Conservation (phyloP, 2,797 vertebrate species). For the Melanogrammus aeglefinus region DNA sequence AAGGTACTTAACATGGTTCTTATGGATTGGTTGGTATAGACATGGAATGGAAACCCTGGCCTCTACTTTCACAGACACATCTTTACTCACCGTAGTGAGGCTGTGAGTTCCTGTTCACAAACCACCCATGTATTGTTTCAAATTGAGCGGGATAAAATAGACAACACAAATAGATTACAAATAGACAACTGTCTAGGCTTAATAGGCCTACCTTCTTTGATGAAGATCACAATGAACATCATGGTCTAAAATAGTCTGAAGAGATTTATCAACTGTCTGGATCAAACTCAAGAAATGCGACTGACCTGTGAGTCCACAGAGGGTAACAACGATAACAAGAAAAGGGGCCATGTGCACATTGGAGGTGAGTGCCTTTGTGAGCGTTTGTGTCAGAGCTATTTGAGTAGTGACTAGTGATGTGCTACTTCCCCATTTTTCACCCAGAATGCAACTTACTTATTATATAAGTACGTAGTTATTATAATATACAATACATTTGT, state of each 20-base stretch:
- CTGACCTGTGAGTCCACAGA: conserved; percentile 35
- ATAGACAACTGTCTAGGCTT: background rate
- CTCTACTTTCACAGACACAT: conserved; percentile 18
- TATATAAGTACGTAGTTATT: too few species aligned
- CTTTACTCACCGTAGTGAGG: background rate
- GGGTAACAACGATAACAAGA: conserved; percentile 17
- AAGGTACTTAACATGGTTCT: conserved; percentile 27
- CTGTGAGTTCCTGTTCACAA: conserved; percentile 36
- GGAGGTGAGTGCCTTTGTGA: too few species aligned
- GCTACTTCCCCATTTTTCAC: too few species aligned
- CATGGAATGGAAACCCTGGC: conserved; percentile 37
- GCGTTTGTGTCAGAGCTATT: too few species aligned
- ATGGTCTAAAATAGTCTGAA: background rate
- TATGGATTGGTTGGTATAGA: background rate
- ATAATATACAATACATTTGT: too few species aligned
- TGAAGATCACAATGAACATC: background rate
- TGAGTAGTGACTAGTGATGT: too few species aligned
- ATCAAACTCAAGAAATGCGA: background rate
- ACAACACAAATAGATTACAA: too few species aligned
- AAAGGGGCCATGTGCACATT: conserved; percentile 16
- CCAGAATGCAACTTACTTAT: too few species aligned
- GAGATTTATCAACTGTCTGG: background rate
- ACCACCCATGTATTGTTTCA: background rate
- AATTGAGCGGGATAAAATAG: background rate
- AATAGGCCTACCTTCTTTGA: background rate